Conservation (phyloP, 2,888 invertebrate species). For the Tupiocoris notatus region DNA sequence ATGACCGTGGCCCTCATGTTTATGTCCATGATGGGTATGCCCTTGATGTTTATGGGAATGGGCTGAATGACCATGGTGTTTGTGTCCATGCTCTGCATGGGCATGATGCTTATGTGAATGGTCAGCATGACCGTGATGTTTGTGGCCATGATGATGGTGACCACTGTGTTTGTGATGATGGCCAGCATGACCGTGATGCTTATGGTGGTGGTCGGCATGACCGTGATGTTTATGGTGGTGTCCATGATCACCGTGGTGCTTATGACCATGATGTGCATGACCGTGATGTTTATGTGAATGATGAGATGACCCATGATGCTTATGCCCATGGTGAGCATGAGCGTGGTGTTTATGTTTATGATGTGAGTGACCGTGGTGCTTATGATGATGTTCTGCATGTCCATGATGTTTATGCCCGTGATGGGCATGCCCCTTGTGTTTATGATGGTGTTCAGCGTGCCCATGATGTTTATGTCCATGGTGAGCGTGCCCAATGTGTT, state of each 20-base stretch:
- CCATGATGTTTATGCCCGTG: slow-evolving; percentile 45
- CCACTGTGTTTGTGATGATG: slow-evolving; percentile 46
- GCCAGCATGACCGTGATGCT: slow-evolving; percentile 42
- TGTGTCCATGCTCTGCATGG: slow-evolving; percentile 41
- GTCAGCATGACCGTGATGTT: slow-evolving; percentile 48
- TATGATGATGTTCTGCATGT: slow-evolving; percentile 45
- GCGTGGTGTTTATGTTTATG: slow-evolving; percentile 49
- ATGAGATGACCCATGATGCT: slow-evolving; percentile 47
- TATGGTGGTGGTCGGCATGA: slow-evolving; percentile 43
- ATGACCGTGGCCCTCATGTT: slow-evolving; percentile 48
- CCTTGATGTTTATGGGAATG: slow-evolving; percentile 49
- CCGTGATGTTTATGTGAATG: slow-evolving; percentile 50
- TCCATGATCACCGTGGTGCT: slow-evolving; percentile 43
- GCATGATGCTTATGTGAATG: slow-evolving; percentile 49
- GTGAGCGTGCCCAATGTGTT: slow-evolving; percentile 45
- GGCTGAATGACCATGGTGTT: slow-evolving; percentile 46
- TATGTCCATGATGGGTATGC: slow-evolving; percentile 47
- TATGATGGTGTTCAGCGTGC: slow-evolving; percentile 42
- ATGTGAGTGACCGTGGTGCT: slow-evolving; percentile 45
- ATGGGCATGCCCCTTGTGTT: slow-evolving; percentile 45
- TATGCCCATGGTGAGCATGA: slow-evolving; percentile 47
- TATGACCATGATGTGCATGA: slow-evolving; percentile 45
- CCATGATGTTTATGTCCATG: slow-evolving; percentile 46
- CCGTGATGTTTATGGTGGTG: slow-evolving; percentile 46
- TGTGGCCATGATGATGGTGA: slow-evolving; percentile 44